Percentiles rank a stretch among this genome's conserved stretches.
These are phyloP conservation scores for Erpornis zantholeuca DNA, from an alignment of 2,113 vertebrate species.

Conservation along the genomic window DNA sequence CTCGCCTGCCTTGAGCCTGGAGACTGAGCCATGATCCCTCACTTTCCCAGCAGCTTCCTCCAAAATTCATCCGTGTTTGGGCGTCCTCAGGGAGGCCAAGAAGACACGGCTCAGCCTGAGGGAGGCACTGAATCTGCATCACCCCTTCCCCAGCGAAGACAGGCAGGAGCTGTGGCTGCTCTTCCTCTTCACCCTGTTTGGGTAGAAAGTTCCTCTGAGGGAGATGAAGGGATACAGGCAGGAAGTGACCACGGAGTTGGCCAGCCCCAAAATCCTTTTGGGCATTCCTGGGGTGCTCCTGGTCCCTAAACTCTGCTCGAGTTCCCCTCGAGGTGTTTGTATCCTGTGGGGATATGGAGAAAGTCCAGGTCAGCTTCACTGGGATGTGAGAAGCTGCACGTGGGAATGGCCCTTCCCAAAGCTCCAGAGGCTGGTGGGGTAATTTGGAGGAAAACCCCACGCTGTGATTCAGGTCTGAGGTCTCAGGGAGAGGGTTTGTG, in stretches of 20 bases:
- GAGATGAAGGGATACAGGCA: not conserved
- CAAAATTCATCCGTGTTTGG: not conserved
- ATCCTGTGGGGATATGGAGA: not conserved
- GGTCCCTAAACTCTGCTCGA: fast-evolving
- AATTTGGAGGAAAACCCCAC: not conserved
- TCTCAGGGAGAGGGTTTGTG: not conserved
- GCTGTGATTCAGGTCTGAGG: not conserved
- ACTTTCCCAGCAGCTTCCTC: not conserved
- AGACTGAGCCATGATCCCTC: not conserved
- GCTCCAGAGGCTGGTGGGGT: not conserved
- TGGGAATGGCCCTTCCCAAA: not conserved
- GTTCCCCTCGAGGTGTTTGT: not conserved
- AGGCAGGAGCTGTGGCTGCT: not conserved
- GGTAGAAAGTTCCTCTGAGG: not conserved
- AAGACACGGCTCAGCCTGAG: not conserved
- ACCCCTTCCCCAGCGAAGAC: not conserved
- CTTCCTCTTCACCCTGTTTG: not conserved
- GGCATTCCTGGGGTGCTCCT: not conserved
- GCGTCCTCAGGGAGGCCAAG: not conserved
- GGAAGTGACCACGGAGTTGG: fast-evolving
- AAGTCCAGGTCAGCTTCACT: not conserved
- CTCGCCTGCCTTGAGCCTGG: not conserved
- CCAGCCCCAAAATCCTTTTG: not conserved
- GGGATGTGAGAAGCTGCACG: fast-evolving
- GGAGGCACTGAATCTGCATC: not conserved